Evolutionary conservation across 2,888 invertebrate genomes (phyloP).

Genomic region (Chloromyia formosa): DNA sequence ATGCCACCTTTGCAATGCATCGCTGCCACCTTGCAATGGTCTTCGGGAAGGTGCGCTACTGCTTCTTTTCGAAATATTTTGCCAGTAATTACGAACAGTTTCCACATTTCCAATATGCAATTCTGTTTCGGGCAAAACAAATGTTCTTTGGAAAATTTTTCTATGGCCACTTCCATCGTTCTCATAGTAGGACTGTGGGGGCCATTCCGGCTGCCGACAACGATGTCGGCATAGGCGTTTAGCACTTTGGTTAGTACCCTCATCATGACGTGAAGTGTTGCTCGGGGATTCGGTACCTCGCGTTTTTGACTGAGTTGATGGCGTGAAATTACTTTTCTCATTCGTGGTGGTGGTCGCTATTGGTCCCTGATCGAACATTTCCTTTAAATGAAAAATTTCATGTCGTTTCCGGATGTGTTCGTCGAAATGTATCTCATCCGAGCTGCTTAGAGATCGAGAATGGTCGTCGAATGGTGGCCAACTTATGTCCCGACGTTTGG

Average conservation of each 20-base stretch:
- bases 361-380: slow-evolving; percentile 57
- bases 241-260: slow-evolving; percentile 31
- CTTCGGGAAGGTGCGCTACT: slow-evolving; percentile 40
- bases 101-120: slow-evolving; percentile 59
- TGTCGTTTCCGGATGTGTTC: slow-evolving; percentile 56
- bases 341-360: slow-evolving; percentile 20
- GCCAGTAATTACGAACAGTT: slow-evolving; percentile 59
- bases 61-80: slow-evolving; percentile 49
- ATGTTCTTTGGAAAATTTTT: slow-evolving; percentile 40
- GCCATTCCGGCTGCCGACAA: slow-evolving; percentile 32
- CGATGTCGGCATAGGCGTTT: slow-evolving; percentile 14
- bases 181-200: slow-evolving; percentile 13
- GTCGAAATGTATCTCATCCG: slow-evolving; percentile 55
- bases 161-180: slow-evolving; percentile 12
- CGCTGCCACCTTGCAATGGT: slow-evolving; percentile 28
- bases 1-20: slow-evolving; percentile 44
- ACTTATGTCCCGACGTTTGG: slow-evolving; percentile 59
- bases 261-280: slow-evolving; percentile 1
- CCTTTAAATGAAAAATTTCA: slow-evolving; percentile 58
- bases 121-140: slow-evolving; percentile 51
- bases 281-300: not conserved
- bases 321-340: slow-evolving; percentile 41
- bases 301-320: slow-evolving; percentile 15
- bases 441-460: slow-evolving; percentile 53
- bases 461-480: slow-evolving; percentile 56